Evolutionary conservation across 2,888 invertebrate species (phyloP).

Genomic region (Epirrhoe alternata): DNA sequence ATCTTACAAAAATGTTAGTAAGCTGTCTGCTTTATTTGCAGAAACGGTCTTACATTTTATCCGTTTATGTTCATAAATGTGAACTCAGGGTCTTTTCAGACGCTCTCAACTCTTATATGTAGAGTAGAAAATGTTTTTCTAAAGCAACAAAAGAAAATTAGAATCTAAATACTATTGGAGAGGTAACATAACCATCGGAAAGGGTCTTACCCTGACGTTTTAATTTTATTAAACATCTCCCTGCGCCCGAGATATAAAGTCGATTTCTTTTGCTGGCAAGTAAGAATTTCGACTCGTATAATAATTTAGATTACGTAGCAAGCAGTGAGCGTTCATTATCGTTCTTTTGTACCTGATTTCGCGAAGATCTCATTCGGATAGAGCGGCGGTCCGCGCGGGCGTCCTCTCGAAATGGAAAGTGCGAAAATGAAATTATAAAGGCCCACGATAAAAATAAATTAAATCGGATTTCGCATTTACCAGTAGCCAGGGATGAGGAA

Average conservation of each 20-base stretch:
- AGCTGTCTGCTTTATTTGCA: constrained; percentile 27
- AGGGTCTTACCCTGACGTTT: constrained; percentile 72
- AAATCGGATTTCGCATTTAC: constrained; percentile 84
- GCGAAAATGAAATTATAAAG: constrained; percentile 86
- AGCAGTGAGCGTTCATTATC: constrained; percentile 85
- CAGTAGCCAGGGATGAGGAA: constrained; percentile 80
- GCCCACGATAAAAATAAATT: constrained; percentile 85
- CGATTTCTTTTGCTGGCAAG: constrained; percentile 82
- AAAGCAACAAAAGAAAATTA: constrained; percentile 61
- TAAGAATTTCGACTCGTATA: constrained; percentile 83
- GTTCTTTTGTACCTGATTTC: constrained; percentile 85
- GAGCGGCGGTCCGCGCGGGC: constrained; percentile 80
- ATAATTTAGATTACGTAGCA: constrained; percentile 85
- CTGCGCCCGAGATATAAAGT: constrained; percentile 76
- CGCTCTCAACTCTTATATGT: background rate
- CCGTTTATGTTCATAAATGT: constrained; percentile 17
- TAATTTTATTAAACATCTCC: constrained; percentile 83
- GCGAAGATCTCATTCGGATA: constrained; percentile 85
- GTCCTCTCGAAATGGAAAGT: constrained; percentile 83
- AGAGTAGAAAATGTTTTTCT: constrained; percentile 52
- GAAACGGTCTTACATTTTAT: constrained; percentile 20
- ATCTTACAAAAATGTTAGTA: constrained; percentile 28
- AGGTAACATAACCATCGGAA: constrained; percentile 73
- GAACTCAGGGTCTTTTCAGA: constrained; percentile 7
- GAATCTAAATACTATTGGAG: constrained; percentile 73